Conservation (phyloP, 1,140 invertebrate species). For the Phortica variegata region DNA sequence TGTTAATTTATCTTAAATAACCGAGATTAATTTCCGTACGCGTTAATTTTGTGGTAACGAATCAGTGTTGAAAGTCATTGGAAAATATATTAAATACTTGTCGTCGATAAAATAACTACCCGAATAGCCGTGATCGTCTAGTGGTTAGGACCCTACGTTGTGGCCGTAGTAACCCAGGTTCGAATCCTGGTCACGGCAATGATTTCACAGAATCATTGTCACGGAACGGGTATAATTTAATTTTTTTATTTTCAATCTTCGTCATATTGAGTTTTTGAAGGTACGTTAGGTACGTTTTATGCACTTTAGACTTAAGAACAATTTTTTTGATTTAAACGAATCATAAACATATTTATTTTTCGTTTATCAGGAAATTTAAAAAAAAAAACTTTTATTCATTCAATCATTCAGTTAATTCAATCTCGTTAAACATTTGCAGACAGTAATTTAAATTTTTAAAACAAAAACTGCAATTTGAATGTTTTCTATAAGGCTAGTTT, state of each 20-base stretch:
- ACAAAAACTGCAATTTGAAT: too few relatives aligned
- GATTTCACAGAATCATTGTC: slow-evolving; percentile 57
- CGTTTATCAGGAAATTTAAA: not conserved
- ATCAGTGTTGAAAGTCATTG: too few relatives aligned
- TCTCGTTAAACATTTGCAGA: too few relatives aligned
- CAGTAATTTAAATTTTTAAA: too few relatives aligned
- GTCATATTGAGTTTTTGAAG: too few relatives aligned
- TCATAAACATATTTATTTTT: slow-evolving; percentile 3
- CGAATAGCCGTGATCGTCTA: slow-evolving; percentile 73
- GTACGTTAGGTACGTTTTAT: too few relatives aligned
- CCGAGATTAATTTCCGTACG: too few relatives aligned
- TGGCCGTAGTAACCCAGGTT: slow-evolving; percentile 91
- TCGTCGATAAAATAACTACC: not conserved
- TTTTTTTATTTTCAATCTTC: slow-evolving; percentile 27
- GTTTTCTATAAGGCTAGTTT: too few relatives aligned
- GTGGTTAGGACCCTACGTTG: slow-evolving; percentile 84
- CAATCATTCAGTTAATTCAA: too few relatives aligned
- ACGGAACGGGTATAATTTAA: slow-evolving; percentile 38
- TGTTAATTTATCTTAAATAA: too few relatives aligned
- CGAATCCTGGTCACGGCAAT: slow-evolving; percentile 92
- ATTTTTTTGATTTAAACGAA: not conserved
- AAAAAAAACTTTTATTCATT: slow-evolving; percentile 5
- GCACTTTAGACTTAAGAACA: not conserved
- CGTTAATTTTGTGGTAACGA: too few relatives aligned
- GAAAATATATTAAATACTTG: slow-evolving; percentile 7